Conservation (phyloP, 2,113 vertebrate genomes). For the Cercocebus atys region DNA sequence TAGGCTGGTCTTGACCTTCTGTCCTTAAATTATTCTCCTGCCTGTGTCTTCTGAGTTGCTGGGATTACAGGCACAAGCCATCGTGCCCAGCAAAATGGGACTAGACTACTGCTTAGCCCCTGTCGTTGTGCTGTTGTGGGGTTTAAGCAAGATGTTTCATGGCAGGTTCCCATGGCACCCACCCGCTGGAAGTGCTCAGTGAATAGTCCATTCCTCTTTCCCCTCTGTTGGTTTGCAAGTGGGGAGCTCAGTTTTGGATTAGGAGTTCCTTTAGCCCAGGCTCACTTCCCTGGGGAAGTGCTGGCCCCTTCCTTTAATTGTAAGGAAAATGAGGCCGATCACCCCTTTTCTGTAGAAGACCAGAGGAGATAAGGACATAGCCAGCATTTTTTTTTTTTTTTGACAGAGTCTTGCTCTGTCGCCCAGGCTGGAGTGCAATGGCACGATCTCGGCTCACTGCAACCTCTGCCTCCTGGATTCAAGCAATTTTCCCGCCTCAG, state of each 20-base stretch:
- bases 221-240: neutral
- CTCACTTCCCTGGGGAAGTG: neutral
- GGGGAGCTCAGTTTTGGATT: neutral
- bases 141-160: neutral
- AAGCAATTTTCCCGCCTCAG: no score
- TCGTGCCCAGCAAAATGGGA: neutral
- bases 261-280: neutral
- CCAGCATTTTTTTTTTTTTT: no score
- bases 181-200: rapidly evolving
- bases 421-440: no score
- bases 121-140: neutral
- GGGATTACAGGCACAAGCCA: neutral
- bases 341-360: neutral
- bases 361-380: neutral
- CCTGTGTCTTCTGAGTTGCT: neutral
- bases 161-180: neutral
- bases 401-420: no score
- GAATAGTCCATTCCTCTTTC: neutral
- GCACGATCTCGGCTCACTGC: no score
- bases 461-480: no score
- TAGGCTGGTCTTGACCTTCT: neutral
- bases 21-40: neutral
- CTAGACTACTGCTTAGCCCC: neutral
- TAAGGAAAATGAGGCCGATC: neutral
- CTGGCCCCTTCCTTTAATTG: neutral